A percentile compares a stretch with the other conserved stretches of the same genome.
phyloP scores from a whole-genome alignment of 1,140 invertebrate genomes.

The Mesaphorura yosii region DNA sequence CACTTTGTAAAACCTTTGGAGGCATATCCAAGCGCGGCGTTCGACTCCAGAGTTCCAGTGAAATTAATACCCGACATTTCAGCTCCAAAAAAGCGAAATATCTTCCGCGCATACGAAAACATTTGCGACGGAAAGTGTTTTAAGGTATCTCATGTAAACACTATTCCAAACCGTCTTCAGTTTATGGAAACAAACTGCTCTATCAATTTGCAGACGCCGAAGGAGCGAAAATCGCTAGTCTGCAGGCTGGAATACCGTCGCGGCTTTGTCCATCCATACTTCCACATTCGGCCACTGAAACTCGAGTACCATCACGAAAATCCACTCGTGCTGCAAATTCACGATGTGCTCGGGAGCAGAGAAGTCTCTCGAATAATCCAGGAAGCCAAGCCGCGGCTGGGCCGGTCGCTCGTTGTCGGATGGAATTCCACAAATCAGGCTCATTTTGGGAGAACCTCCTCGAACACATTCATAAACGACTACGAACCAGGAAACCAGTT shows the following conservation, averaged over 20 bases:
- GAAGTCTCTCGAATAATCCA: neutral
- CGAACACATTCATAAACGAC: neutral
- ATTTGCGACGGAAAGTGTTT: neutral
- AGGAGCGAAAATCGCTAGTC: too few relatives aligned
- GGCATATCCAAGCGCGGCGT: neutral
- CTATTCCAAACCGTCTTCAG: neutral
- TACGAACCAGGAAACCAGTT: neutral
- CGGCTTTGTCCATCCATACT: too few relatives aligned
- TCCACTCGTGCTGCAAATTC: neutral
- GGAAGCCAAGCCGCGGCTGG: neutral
- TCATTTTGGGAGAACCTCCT: neutral
- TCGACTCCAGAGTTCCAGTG: neutral
- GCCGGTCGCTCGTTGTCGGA: neutral
- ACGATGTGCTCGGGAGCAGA: neutral
- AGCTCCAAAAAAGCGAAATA: neutral
- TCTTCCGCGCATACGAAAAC: neutral
- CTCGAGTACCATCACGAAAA: neutral
- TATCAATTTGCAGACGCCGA: neutral
- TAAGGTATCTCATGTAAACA: neutral
- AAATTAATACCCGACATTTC: neutral
- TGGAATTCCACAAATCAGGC: neutral
- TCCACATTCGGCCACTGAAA: neutral
- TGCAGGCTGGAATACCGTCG: too few relatives aligned
- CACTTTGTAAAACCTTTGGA: neutral
- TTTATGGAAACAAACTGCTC: neutral